Evolutionary conservation across 1,140 invertebrate species (phyloP).

Genomic region (Himalopsyche phryganea): DNA sequence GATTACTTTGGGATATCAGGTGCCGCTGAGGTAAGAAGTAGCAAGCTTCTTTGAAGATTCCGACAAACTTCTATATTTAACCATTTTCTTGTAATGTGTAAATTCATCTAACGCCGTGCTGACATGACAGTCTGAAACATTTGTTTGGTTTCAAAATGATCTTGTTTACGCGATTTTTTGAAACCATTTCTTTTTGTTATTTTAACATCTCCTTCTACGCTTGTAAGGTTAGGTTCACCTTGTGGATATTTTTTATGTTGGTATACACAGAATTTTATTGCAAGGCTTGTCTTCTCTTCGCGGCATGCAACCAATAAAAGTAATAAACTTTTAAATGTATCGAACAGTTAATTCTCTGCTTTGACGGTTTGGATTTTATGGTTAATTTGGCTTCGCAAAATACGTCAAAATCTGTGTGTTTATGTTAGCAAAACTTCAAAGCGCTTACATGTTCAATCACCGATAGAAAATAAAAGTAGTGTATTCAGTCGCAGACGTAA

Average conservation of each 20-base stretch:
- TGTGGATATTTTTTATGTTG: constrained; percentile 22
- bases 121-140: not conserved
- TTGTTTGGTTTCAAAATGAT: not conserved
- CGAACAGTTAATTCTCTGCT: too few relatives aligned
- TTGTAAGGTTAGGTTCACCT: constrained; percentile 24
- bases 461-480: not conserved
- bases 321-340: too few relatives aligned
- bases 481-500: not conserved
- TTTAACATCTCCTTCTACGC: constrained; percentile 3
- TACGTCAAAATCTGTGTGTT: not conserved
- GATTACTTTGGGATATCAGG: constrained; percentile 50
- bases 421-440: constrained; percentile 3
- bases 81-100: constrained; percentile 37
- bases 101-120: constrained; percentile 4
- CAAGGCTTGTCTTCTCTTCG: not conserved
- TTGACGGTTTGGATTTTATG: not conserved
- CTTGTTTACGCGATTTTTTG: not conserved
- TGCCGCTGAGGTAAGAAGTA: constrained; percentile 54
- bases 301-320: too few relatives aligned
- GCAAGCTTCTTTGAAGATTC: constrained; percentile 49
- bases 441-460: not conserved
- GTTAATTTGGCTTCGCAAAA: not conserved
- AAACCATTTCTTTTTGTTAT: not conserved
- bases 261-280: constrained; percentile 8
- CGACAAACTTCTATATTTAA: constrained; percentile 44